Percentiles rank a stretch among this genome's conserved stretches.
phyloP scores from a whole-genome alignment of 2,888 invertebrate species.

The Entomobrya multifasciata region DNA sequence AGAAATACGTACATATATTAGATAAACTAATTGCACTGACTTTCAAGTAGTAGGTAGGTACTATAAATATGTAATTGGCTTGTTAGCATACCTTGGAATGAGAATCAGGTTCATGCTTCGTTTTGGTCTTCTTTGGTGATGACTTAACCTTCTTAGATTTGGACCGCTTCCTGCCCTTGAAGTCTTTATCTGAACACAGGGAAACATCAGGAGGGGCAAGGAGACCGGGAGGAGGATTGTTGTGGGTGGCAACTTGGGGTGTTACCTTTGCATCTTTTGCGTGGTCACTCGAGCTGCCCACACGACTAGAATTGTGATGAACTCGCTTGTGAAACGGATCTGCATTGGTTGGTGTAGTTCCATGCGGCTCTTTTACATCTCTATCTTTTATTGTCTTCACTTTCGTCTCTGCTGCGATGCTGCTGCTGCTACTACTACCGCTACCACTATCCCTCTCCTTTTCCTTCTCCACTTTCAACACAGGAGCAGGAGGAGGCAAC shows the following conservation, averaged over 20 bases:
- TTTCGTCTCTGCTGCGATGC: too few relatives aligned
- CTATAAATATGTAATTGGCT: too few relatives aligned
- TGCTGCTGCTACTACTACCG: too few relatives aligned
- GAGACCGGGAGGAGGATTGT: slow-evolving; percentile 65
- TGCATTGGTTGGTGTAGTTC: slow-evolving; percentile 56
- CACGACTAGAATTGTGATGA: slow-evolving; percentile 77
- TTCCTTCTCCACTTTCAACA: slow-evolving; percentile 70
- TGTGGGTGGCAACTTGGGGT: slow-evolving; percentile 59
- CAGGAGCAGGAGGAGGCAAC: slow-evolving; percentile 51
- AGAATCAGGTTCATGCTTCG: slow-evolving; percentile 77
- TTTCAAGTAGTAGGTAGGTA: too few relatives aligned
- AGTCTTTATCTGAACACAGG: slow-evolving; percentile 75
- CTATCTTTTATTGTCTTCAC: slow-evolving; percentile 68
- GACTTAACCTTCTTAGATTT: slow-evolving; percentile 77
- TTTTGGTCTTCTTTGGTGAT: slow-evolving; percentile 76
- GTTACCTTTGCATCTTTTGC: slow-evolving; percentile 70
- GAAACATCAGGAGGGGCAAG: slow-evolving; percentile 63
- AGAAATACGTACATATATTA: too few relatives aligned
- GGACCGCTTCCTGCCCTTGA: slow-evolving; percentile 70
- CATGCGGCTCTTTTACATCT: slow-evolving; percentile 58
- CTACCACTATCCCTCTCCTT: too few relatives aligned
- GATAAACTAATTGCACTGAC: too few relatives aligned
- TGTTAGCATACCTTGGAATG: slow-evolving; percentile 74
- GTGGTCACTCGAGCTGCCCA: slow-evolving; percentile 79
- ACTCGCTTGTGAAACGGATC: slow-evolving; percentile 73